Evolutionary conservation across 1,140 invertebrate genomes (phyloP).

Genomic region (Steinernema khuongi): DNA sequence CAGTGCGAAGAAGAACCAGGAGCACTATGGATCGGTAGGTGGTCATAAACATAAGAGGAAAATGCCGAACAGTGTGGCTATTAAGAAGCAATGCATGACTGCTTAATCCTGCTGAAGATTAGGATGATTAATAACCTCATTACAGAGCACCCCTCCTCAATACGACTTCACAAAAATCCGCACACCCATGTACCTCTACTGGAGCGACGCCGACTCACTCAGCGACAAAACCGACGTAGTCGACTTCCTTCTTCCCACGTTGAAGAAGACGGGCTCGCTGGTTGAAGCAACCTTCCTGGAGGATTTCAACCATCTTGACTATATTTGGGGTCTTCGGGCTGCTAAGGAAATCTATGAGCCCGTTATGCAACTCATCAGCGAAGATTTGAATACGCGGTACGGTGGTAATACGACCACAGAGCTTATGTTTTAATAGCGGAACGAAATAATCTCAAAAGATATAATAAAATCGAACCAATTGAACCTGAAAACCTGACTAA

Average conservation of each 20-base stretch:
- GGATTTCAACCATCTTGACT: conserved; percentile 34
- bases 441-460: too few relatives aligned
- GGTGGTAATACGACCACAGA: background rate
- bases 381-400: background rate
- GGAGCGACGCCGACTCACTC: conserved; percentile 24
- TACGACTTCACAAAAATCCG: conserved; percentile 29
- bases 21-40: conserved; percentile 22
- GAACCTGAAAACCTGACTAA: too few relatives aligned
- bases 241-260: conserved; percentile 23
- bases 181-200: conserved; percentile 33
- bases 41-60: background rate
- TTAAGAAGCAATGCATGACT: background rate
- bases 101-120: background rate
- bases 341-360: conserved; percentile 23
- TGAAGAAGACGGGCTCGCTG: conserved; percentile 8
- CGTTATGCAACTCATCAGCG: conserved; percentile 21
- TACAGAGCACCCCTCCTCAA: conserved; percentile 20
- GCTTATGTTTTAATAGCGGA: too few relatives aligned
- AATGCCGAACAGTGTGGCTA: too few relatives aligned
- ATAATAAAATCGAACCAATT: too few relatives aligned
- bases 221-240: conserved; percentile 15
- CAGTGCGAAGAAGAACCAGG: conserved; percentile 5
- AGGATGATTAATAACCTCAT: too few relatives aligned
- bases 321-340: conserved; percentile 33
- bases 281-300: conserved; percentile 19